Base-by-base conservation (phyloP, 2,797 vertebrate species). In the Sebastes baramenuke region DNA sequence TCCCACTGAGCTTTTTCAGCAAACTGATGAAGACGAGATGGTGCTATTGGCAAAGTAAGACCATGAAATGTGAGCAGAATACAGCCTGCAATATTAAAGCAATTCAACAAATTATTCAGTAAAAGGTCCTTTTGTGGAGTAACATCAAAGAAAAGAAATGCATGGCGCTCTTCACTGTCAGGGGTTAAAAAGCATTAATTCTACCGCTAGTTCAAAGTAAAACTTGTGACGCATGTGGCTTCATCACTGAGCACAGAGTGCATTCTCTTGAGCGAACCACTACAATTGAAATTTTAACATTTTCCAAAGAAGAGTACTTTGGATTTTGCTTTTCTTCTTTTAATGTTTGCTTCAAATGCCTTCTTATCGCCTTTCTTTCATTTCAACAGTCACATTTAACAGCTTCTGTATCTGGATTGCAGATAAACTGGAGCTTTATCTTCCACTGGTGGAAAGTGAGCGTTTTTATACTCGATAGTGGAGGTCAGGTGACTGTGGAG, bases 401-500 rank as follows among this genome's bases (percentile, higher is more conserved):
- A 78, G 67, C 20, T 42, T 32, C 46, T 62, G 54, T 38, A 30
- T 74, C 38, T 24, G 30, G 54, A 79, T 10, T 70, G 27, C 1
- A 62, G 66, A 82, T 73, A 73, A 85, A 88, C 22, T 59, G 34
- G n/a, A 80, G 71, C 10, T 73, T 46, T 59, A 72, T 20, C 69
- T 55, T 67, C 49, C 46, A n/a, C 29, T 16, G 32, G 12, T 49
- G 68, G 38, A 72, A 84, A 79, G 66, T 38, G 2, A 36, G n/a
- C 10, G 1, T 56, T 80, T 80, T 76, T 64, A 16, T 62, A 42
- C 14, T 16, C 10, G 0, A 55, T 10, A 25, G n/a, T 25, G 14
- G 70, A 49, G 46, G 46, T 49, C 18, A 79, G 67, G 55, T 55
- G 52, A 71, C 38, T 42, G 6, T 52, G 20, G 36, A 79, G 13